Evolutionary conservation across 2,113 vertebrate species (phyloP).

Genomic region (Martes martes): DNA sequence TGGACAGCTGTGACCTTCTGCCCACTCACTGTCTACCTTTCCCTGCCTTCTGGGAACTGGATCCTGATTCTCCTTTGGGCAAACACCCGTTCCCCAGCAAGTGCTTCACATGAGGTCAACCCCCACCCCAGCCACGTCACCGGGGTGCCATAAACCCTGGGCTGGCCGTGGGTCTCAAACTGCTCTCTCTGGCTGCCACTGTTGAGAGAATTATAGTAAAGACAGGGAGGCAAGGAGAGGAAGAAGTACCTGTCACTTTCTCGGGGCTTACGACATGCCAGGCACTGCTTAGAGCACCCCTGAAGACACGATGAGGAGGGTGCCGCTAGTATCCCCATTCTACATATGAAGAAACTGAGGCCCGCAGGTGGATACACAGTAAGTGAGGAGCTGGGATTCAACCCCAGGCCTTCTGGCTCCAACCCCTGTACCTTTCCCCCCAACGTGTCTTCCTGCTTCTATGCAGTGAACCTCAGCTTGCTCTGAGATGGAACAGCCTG

Average conservation of each 20-base stretch:
- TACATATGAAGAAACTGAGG: not conserved
- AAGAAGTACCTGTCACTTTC: not conserved
- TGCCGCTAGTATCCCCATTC: not conserved
- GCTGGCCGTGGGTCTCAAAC: no score
- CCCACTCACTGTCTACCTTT: no score
- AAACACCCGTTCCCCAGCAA: no score
- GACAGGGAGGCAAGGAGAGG: not conserved
- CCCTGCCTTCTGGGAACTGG: no score
- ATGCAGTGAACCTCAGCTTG: no score
- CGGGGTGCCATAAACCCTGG: no score
- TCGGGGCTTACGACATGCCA: not conserved
- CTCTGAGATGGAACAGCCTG: not conserved
- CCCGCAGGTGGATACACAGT: not conserved
- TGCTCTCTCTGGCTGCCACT: not conserved
- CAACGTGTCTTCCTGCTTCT: not conserved
- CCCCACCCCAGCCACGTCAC: no score
- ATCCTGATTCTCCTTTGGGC: no score
- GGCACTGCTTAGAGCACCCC: not conserved
- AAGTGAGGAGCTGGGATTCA: not conserved
- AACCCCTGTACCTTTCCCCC: not conserved
- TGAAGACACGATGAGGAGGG: not conserved
- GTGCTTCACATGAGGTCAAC: no score
- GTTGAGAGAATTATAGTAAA: not conserved
- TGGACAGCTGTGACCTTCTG: no score
- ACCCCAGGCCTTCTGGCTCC: not conserved